A percentile compares a stretch with the other conserved stretches of the same genome.
Evolutionary conservation across 2,113 vertebrate species (phyloP).

Genomic region (Harpagus bidentatus): DNA sequence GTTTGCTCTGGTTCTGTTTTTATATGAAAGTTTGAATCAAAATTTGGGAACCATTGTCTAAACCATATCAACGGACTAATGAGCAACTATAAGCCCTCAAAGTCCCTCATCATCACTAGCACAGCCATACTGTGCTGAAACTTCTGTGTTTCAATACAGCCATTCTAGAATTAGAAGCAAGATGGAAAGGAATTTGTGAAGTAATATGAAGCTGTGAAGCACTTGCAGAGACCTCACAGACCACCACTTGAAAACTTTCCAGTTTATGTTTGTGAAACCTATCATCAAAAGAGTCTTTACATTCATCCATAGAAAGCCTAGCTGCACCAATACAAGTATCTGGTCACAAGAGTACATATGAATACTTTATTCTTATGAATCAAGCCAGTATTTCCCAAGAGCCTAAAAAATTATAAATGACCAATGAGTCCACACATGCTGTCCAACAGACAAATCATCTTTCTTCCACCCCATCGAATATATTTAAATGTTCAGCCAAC

Average conservation of each 20-base stretch:
- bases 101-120: background rate
- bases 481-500: background rate
- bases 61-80: background rate
- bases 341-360: background rate
- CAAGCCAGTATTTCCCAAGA: background rate
- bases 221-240: background rate
- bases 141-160: background rate
- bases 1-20: background rate
- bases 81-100: background rate
- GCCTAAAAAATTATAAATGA: background rate
- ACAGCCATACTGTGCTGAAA: accelerated
- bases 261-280: background rate
- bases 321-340: background rate
- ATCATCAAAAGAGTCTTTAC: background rate
- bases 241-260: background rate
- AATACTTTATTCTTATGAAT: background rate
- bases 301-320: background rate
- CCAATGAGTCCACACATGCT: background rate
- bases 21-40: background rate
- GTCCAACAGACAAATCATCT: background rate
- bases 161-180: background rate
- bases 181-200: background rate
- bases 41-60: background rate
- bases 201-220: background rate
- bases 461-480: background rate